Percentiles rank a stretch among this genome's conserved stretches.
Conservation (phyloP, 1,140 invertebrate species). For the Conus betulinus region DNA sequence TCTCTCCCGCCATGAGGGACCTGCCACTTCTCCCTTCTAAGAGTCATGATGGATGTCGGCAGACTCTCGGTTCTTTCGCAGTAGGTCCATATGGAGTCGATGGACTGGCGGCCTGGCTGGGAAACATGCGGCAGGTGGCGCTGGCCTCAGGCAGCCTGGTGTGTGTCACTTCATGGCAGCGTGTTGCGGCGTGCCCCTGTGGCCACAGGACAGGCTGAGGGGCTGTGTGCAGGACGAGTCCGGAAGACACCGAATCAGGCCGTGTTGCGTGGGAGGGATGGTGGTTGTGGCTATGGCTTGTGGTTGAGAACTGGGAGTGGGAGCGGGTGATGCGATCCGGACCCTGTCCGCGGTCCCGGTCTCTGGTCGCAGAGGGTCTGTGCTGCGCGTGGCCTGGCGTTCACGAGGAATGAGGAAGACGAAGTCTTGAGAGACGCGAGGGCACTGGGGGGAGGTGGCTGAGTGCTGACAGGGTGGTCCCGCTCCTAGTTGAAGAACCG, state of each 20-base stretch:
- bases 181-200: not conserved
- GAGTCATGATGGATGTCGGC: conserved; percentile 40
- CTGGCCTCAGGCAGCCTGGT: conserved; percentile 13
- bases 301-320: not conserved
- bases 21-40: conserved; percentile 32
- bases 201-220: not conserved
- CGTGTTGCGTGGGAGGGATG: conserved; percentile 1
- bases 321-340: not conserved
- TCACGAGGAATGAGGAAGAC: not conserved
- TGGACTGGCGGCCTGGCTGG: conserved; percentile 36
- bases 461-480: conserved; percentile 15
- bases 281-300: not conserved
- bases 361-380: not conserved
- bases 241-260: conserved; percentile 16
- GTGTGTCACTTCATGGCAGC: not conserved
- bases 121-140: conserved; percentile 17
- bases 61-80: conserved; percentile 29
- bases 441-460: not conserved
- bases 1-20: not conserved
- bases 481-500: conserved; percentile 56
- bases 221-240: conserved; percentile 27
- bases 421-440: not conserved
- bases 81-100: conserved; percentile 40
- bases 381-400: conserved; percentile 8
- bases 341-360: not conserved